Conservation (phyloP, 2,113 vertebrate genomes). For the Pheucticus melanocephalus region DNA sequence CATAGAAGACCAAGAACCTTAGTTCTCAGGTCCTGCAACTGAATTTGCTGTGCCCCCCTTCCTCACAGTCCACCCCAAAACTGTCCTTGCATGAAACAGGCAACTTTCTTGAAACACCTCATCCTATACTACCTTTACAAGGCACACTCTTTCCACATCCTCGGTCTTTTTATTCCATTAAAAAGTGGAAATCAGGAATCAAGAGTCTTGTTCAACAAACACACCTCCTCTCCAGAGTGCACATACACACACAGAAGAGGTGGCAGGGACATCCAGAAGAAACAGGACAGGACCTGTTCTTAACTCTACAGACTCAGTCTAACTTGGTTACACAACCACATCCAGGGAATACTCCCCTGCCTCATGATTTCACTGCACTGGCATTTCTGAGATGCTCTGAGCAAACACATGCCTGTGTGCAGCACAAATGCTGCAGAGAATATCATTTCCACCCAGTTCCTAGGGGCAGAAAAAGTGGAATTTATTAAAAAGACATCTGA, state of each 20-base stretch:
- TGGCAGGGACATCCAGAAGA: neutral
- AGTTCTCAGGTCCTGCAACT: accelerated
- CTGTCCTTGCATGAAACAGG: neutral
- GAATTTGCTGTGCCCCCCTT: neutral
- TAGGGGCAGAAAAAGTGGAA: neutral
- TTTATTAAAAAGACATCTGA: neutral
- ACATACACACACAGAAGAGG: neutral
- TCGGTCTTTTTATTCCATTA: neutral
- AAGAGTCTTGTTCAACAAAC: neutral
- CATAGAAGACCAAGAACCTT: neutral
- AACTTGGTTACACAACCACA: neutral
- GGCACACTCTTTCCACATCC: neutral
- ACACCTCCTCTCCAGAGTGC: neutral
- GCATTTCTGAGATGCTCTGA: constrained; percentile 16
- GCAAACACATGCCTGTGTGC: neutral
- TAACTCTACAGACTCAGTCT: neutral
- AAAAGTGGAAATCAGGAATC: neutral
- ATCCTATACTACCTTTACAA: neutral
- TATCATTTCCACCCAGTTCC: neutral
- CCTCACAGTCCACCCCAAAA: neutral
- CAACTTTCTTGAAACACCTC: neutral
- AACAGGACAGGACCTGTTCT: neutral
- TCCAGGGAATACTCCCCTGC: neutral
- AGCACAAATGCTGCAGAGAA: neutral
- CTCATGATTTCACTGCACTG: neutral